phyloP scores from a whole-genome alignment of 2,113 vertebrate species.

The Grus americana region DNA sequence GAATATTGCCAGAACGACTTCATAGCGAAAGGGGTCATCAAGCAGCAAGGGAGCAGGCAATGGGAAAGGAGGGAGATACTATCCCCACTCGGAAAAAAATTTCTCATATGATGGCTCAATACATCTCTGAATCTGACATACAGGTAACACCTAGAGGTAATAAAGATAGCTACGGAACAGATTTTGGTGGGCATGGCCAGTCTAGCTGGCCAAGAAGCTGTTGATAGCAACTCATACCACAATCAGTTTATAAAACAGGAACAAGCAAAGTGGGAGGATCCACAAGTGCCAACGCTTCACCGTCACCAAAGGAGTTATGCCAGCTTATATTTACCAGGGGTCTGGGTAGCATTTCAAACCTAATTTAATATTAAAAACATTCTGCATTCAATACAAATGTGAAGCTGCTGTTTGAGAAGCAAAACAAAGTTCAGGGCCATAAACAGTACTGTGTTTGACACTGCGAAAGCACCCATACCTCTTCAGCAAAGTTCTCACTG shows the following conservation, averaged over 20 bases:
- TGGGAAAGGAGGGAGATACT: background rate
- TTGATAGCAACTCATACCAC: background rate
- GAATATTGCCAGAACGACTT: background rate
- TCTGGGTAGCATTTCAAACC: background rate
- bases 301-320: background rate
- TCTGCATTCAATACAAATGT: background rate
- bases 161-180: background rate
- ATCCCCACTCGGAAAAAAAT: rapidly evolving
- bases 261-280: background rate
- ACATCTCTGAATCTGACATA: background rate
- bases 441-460: background rate
- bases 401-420: background rate
- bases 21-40: background rate
- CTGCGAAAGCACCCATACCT: background rate
- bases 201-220: background rate
- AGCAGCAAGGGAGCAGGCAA: background rate
- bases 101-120: background rate
- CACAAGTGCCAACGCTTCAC: background rate
- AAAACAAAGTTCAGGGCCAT: background rate
- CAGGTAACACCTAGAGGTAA: background rate
- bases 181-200: background rate
- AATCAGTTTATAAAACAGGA: background rate
- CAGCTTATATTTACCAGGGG: background rate
- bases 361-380: background rate
- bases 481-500: background rate